A percentile compares a stretch with the other conserved stretches of the same genome.
Evolutionary conservation across 2,888 invertebrate species (phyloP).

Genomic region (Drymonia ruficornis): DNA sequence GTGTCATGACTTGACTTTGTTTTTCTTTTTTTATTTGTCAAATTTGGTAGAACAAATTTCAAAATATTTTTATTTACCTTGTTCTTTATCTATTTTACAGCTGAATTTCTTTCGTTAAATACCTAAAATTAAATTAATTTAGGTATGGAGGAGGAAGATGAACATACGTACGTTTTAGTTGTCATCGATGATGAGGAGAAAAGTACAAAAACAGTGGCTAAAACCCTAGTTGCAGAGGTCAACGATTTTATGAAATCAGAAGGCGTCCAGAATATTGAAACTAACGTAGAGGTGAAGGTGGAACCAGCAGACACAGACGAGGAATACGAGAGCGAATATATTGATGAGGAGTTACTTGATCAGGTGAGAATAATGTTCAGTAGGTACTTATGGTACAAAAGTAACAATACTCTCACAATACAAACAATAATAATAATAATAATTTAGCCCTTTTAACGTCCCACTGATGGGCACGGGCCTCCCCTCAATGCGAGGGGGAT

Average conservation of each 20-base stretch:
- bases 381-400: no score
- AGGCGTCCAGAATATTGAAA: not conserved
- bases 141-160: conserved; percentile 48
- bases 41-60: not conserved
- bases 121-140: no score
- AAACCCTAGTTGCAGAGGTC: not conserved
- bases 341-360: not conserved
- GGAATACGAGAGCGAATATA: not conserved
- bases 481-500: no score
- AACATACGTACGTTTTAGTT: conserved; percentile 45
- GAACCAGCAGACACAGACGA: not conserved
- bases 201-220: not conserved
- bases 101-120: no score
- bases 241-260: not conserved
- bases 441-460: no score
- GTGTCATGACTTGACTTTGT: not conserved
- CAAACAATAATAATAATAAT: no score
- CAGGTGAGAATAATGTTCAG: not conserved
- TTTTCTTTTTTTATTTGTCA: not conserved
- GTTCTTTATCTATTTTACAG: no score
- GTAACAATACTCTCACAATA: no score
- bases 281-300: not conserved
- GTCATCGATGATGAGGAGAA: conserved; percentile 45
- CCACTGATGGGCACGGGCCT: no score
- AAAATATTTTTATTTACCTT: no score